Evolutionary conservation across 1,140 invertebrate species (phyloP), one percentile per base, ranked within the genome.

Genomic region (Metopolophium dirhodum): DNA sequence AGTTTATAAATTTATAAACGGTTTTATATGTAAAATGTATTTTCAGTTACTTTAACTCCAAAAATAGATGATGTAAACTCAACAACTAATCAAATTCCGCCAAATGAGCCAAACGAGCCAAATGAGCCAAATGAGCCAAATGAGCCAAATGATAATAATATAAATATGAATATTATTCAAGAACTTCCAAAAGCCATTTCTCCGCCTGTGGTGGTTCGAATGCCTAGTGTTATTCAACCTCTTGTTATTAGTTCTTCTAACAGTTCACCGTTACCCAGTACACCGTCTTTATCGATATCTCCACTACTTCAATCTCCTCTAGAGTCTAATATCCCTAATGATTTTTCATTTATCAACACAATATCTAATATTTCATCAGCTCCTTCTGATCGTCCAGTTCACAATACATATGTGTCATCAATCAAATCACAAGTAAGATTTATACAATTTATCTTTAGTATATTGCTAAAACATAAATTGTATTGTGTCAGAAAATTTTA

Each of bases 11-110:
- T 41, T 7, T 89, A 35, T 35, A 22, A 30, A 61, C 18, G n/a
- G 4, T 61, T 41, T 41, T 61, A n/a, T 61, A 20, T 41, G 11
- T 30, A 7, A 89, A 90, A 35, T 61, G 41, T 41, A 30, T 68
- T 90, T 90, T 68, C 57, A 93, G 91, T 93, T 57, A 93, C 91
- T 85, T 41, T 93, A 41, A 93, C 91, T 51, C 91, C 45, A 86
- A 57, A 93, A 93, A 85, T 93, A 26, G 49, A 93, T 8, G 37
- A 93, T 93, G 22, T n/a, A 9, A 85, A 93, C 47, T 54, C 94
- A 68, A 47, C 93, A n/a, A 45, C 77, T 47, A 68, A 68, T 68
- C 54, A 90, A 90, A 41, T 90, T 22, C 30, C 57, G 8, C 30
- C 54, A n/a, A 90, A 45, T 8, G 54, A 45, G 37, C 37, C 37